These are phyloP conservation scores for Empidonax alnorum DNA, from an alignment of 2,113 vertebrate genomes.

Conservation along the genomic window DNA sequence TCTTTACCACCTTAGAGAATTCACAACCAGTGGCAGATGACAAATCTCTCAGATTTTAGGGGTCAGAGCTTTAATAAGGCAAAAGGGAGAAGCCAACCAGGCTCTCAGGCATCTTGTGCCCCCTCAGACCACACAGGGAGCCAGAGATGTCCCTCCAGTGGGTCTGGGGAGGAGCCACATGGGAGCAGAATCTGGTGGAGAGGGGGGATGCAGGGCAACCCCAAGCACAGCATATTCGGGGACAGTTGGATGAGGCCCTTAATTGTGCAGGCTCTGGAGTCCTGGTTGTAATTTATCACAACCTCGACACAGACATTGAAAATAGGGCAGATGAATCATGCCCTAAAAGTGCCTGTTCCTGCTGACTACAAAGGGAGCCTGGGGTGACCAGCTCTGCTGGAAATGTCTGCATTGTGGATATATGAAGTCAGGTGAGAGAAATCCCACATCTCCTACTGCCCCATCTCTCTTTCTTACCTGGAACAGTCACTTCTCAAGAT, in stretches of 20 bases:
- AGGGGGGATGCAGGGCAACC: not conserved
- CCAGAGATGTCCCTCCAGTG: not conserved
- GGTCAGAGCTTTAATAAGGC: not conserved
- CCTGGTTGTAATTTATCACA: slow-evolving; percentile 6
- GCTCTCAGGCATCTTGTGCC: not conserved
- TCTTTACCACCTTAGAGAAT: not conserved
- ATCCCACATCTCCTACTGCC: not conserved
- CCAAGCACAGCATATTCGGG: not conserved
- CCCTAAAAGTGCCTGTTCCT: slow-evolving; percentile 34
- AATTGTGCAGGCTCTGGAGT: not conserved
- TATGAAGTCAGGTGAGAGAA: slow-evolving; percentile 52
- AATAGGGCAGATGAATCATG: slow-evolving; percentile 65
- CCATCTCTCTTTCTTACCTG: not conserved
- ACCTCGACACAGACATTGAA: slow-evolving; percentile 3
- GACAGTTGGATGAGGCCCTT: not conserved
- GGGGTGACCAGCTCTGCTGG: not conserved
- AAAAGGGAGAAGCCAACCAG: not conserved
- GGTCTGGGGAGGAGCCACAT: not conserved
- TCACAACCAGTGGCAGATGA: not conserved
- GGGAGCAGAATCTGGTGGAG: not conserved
- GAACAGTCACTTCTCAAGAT: not conserved
- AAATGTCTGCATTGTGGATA: not conserved
- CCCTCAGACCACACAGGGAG: no score
- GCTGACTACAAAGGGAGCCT: slow-evolving; percentile 48
- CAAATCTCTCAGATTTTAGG: not conserved